Percentiles rank a stretch among this genome's conserved stretches.
Evolutionary conservation across 2,113 vertebrate species (phyloP).

Genomic region (Tragelaphus strepsiceros): DNA sequence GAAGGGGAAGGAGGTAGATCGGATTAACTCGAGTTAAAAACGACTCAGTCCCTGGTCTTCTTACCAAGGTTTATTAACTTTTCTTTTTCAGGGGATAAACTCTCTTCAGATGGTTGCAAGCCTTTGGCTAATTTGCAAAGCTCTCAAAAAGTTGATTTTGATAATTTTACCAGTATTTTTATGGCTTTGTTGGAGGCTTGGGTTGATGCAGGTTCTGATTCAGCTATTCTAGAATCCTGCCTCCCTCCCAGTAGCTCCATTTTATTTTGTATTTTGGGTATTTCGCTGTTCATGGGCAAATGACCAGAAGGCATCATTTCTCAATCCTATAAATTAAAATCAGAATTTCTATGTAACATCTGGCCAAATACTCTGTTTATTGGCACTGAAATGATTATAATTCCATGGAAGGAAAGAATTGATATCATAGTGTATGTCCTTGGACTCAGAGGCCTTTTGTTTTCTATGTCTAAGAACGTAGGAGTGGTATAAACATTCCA

Average conservation of each 20-base stretch:
- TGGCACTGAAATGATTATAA: background rate
- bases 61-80: background rate
- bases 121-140: background rate
- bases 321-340: background rate
- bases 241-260: background rate
- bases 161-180: background rate
- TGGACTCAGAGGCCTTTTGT: background rate
- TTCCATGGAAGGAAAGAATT: background rate
- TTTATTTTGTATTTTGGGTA: background rate
- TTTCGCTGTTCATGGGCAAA: background rate
- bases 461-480: conserved; percentile 21
- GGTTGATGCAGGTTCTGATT: background rate
- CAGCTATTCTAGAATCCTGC: background rate
- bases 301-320: background rate
- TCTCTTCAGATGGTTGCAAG: background rate
- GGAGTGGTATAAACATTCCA: conserved; percentile 37
- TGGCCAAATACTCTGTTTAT: background rate
- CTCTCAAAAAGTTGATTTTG: background rate
- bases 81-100: background rate
- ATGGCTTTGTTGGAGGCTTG: background rate
- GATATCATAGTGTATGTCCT: background rate
- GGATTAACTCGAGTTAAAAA: background rate
- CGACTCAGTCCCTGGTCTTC: background rate
- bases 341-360: background rate
- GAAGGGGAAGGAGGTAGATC: background rate